These are phyloP conservation scores for Dendrocincla fuliginosa DNA, from an alignment of 2,797 vertebrate species.

Conservation along the genomic window DNA sequence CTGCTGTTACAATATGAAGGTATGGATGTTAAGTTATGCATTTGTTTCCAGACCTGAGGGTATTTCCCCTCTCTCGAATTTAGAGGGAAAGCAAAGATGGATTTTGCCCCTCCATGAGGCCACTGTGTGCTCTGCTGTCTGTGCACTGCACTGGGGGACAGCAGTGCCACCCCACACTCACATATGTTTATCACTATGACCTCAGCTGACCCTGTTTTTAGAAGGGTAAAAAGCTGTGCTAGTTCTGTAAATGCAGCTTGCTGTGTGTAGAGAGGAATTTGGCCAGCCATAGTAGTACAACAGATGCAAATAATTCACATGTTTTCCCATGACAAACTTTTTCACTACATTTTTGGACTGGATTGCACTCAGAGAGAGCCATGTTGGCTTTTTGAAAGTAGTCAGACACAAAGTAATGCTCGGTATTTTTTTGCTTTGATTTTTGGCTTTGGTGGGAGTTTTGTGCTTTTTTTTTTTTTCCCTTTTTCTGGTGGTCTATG, in stretches of 20 bases:
- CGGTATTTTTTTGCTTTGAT: too few species aligned
- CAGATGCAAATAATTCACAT: slow-evolving; percentile 17
- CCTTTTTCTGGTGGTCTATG: background rate
- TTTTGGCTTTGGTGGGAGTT: too few species aligned
- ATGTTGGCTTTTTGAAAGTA: background rate
- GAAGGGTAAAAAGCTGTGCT: background rate
- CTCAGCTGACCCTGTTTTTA: background rate
- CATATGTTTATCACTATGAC: accelerated
- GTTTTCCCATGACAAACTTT: slow-evolving; percentile 15
- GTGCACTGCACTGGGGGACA: background rate
- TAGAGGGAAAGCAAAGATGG: accelerated
- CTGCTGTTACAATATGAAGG: background rate
- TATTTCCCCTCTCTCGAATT: background rate
- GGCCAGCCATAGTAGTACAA: background rate
- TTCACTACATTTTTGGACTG: background rate
- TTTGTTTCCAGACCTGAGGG: background rate
- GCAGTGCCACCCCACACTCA: background rate
- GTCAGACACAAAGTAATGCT: background rate
- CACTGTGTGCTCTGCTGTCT: background rate
- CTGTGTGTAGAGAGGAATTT: background rate
- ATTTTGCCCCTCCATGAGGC: background rate
- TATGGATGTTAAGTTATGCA: background rate
- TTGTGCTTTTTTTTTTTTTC: background rate
- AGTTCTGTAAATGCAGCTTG: background rate
- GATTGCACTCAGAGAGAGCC: background rate